Percentiles rank a stretch among this genome's conserved stretches.
These are phyloP conservation scores for Tiaroga cobitis DNA, from an alignment of 2,797 vertebrate species.

Conservation along the genomic window DNA sequence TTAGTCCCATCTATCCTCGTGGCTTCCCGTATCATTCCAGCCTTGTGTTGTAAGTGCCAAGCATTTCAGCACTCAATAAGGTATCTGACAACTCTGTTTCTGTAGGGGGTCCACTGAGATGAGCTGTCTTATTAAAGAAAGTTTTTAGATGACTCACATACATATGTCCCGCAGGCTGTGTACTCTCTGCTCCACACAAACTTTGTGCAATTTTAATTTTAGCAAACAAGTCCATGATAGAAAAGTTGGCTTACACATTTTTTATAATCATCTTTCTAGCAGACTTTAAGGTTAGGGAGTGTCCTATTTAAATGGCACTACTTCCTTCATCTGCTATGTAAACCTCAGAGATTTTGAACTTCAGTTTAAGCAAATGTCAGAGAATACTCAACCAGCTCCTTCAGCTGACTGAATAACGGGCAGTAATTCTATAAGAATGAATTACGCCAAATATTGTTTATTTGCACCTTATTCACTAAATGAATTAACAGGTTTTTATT, in stretches of 20 bases:
- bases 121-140: conserved; percentile 60
- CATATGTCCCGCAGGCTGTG: conserved; percentile 55
- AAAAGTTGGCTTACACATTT: conserved; percentile 18
- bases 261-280: conserved; percentile 22
- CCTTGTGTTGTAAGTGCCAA: conserved; percentile 52
- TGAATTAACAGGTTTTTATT: not conserved
- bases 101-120: conserved; percentile 47
- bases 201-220: conserved; percentile 31
- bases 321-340: conserved; percentile 33
- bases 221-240: conserved; percentile 14
- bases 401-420: not conserved
- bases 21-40: conserved; percentile 57
- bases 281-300: conserved; percentile 18
- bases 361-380: conserved; percentile 47
- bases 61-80: conserved; percentile 66
- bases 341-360: conserved; percentile 37
- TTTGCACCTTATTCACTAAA: not conserved
- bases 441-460: not conserved
- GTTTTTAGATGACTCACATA: conserved; percentile 66
- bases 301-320: conserved; percentile 41
- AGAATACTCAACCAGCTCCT: conserved; percentile 19
- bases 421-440: not conserved
- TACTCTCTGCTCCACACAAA: conserved; percentile 31
- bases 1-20: conserved; percentile 69
- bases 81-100: conserved; percentile 67